phyloP scores from a whole-genome alignment of 1,140 invertebrate species.

The Hypsibius dujardini region DNA sequence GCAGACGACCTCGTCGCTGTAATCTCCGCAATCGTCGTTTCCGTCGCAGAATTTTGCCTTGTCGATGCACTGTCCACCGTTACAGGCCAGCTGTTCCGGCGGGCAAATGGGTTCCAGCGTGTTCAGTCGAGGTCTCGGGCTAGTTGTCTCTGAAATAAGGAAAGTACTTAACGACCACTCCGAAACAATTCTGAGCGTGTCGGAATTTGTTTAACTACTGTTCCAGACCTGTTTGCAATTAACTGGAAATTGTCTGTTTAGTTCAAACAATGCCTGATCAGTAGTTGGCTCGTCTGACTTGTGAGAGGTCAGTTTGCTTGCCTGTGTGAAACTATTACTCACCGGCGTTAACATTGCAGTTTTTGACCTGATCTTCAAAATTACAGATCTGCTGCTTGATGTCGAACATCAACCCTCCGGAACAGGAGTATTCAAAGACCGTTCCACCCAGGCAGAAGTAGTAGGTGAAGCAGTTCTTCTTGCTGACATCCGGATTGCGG shows the following conservation, averaged over 20 bases:
- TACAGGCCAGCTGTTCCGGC: constrained; percentile 46
- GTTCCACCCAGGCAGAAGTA: constrained; percentile 59
- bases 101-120: constrained; percentile 58
- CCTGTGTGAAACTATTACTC: constrained; percentile 36
- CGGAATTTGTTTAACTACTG: too few species aligned
- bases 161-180: too few species aligned
- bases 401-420: constrained; percentile 74
- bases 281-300: too few species aligned
- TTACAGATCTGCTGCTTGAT: constrained; percentile 82
- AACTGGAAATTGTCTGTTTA: too few species aligned
- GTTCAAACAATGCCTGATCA: too few species aligned
- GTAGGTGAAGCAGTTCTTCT: constrained; percentile 53
- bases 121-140: constrained; percentile 52
- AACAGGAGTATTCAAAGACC: constrained; percentile 69
- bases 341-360: constrained; percentile 72
- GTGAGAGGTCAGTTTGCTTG: too few species aligned
- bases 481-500: constrained; percentile 45
- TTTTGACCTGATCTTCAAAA: constrained; percentile 82
- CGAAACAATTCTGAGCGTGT: too few species aligned
- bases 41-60: constrained; percentile 64
- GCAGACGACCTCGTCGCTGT: constrained; percentile 43
- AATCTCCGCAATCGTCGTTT: constrained; percentile 43
- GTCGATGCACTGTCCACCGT: constrained; percentile 52
- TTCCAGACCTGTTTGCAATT: too few species aligned
- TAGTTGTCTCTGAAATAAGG: constrained; percentile 51